phyloP scores from a whole-genome alignment of 2,797 vertebrate genomes.

The Gymnodraco acuticeps region DNA sequence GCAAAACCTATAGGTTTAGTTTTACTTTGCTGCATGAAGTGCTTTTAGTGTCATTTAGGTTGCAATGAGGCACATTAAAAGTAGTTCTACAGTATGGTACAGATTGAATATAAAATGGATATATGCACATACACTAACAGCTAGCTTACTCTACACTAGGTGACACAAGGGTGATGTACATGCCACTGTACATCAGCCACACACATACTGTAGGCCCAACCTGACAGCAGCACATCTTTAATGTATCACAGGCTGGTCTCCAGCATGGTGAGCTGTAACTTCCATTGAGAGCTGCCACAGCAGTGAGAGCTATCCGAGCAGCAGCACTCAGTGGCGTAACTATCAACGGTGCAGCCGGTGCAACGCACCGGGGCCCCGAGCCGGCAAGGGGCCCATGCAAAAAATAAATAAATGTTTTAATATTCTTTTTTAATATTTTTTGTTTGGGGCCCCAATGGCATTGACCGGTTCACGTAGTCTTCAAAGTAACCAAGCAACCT shows the following conservation, averaged over 20 bases:
- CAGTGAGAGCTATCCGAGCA: background rate
- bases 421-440: no score
- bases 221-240: slow-evolving; percentile 33
- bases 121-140: background rate
- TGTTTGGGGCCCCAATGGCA: no score
- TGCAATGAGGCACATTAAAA: background rate
- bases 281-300: slow-evolving; percentile 33
- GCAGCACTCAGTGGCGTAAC: background rate
- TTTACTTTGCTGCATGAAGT: background rate
- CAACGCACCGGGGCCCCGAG: no score
- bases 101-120: background rate
- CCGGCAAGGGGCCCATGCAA: no score
- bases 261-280: slow-evolving; percentile 37
- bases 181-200: background rate
- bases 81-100: background rate
- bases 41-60: background rate
- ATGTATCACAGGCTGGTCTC: slow-evolving; percentile 21
- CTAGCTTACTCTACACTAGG: background rate
- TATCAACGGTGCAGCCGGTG: no score
- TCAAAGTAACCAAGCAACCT: no score
- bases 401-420: no score
- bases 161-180: background rate
- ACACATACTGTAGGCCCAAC: slow-evolving; percentile 8
- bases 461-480: no score
- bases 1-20: background rate